Percentiles rank a stretch among this genome's conserved stretches.
These are phyloP conservation scores for Palythoa heliodiscus DNA, from an alignment of 92 coral and sea anemone genomes.

Conservation along the genomic window DNA sequence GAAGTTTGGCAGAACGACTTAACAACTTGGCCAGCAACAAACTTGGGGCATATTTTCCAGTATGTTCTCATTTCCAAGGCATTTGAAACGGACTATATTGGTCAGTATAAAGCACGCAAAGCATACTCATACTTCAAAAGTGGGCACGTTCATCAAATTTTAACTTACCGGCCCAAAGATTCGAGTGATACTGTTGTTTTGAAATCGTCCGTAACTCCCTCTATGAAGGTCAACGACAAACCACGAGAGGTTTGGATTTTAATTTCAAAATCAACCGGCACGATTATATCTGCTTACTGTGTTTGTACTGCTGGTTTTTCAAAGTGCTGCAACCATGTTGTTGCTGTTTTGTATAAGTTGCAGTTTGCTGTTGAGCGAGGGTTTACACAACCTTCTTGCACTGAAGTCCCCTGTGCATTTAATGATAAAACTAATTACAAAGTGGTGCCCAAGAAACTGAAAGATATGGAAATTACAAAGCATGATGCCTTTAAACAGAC, in stretches of 20 bases:
- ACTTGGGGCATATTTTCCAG: slow-evolving; percentile 42
- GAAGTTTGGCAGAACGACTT: slow-evolving; percentile 32
- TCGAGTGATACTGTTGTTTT: slow-evolving; percentile 39
- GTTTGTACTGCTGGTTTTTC: slow-evolving; percentile 44
- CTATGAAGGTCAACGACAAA: slow-evolving; percentile 32
- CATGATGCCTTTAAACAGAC: slow-evolving; percentile 20
- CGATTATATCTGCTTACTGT: slow-evolving; percentile 34
- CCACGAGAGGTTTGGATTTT: slow-evolving; percentile 31
- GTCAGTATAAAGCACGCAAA: slow-evolving; percentile 35
- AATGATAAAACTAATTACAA: slow-evolving; percentile 26
- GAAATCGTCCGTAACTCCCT: slow-evolving; percentile 43
- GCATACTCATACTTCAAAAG: slow-evolving; percentile 42
- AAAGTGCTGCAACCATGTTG: slow-evolving; percentile 39
- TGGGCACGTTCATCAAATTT: slow-evolving; percentile 39
- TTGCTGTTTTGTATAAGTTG: slow-evolving; percentile 41
- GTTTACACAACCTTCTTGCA: slow-evolving; percentile 35
- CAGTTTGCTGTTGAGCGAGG: slow-evolving; percentile 38
- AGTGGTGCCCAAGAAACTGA: slow-evolving; percentile 28
- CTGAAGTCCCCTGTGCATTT: slow-evolving; percentile 42
- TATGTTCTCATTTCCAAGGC: slow-evolving; percentile 36
- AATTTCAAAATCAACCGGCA: slow-evolving; percentile 27
- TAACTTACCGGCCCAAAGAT: slow-evolving; percentile 32
- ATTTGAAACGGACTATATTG: slow-evolving; percentile 42
- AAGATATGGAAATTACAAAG: slow-evolving; percentile 33
- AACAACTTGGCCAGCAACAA: slow-evolving; percentile 33